Percentiles rank a stretch among this genome's conserved stretches.
Conservation (phyloP, 2,888 invertebrate genomes). For the Lampropteryx suffumata region DNA sequence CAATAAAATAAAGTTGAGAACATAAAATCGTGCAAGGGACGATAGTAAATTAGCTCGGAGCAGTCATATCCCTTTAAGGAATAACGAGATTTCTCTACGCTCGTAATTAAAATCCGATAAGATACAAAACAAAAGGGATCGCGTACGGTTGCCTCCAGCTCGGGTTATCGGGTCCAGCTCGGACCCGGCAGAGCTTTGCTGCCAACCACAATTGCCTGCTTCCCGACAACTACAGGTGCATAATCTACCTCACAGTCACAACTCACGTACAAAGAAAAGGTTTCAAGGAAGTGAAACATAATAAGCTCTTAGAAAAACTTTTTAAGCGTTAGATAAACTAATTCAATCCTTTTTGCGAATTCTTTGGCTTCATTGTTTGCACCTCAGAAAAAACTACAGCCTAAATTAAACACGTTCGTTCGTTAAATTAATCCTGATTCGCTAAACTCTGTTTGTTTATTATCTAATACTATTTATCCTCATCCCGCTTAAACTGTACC, state of each 20-base stretch:
- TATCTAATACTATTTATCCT: constrained; percentile 76
- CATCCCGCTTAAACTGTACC: constrained; percentile 74
- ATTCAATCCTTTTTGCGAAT: constrained; percentile 71
- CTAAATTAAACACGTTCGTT: constrained; percentile 41
- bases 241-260: constrained; percentile 36
- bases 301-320: constrained; percentile 63
- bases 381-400: constrained; percentile 45
- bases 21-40: constrained; percentile 69
- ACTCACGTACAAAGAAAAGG: constrained; percentile 39
- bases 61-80: constrained; percentile 78
- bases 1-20: constrained; percentile 69
- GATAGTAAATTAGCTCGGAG: constrained; percentile 72
- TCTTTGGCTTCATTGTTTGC: constrained; percentile 60
- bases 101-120: constrained; percentile 82
- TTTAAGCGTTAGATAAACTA: constrained; percentile 66
- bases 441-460: constrained; percentile 70
- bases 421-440: constrained; percentile 52
- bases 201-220: constrained; percentile 20
- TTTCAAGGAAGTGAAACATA: constrained; percentile 60
- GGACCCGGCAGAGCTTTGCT: constrained; percentile 16
- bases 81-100: constrained; percentile 79
- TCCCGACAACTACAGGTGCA: constrained; percentile 16
- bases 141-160: constrained; percentile 55
- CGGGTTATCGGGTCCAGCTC: constrained; percentile 49
- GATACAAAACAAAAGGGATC: constrained; percentile 78